Evolutionary conservation across 2,797 vertebrate species (phyloP).

Genomic region (Coranthus polyacanthus): DNA sequence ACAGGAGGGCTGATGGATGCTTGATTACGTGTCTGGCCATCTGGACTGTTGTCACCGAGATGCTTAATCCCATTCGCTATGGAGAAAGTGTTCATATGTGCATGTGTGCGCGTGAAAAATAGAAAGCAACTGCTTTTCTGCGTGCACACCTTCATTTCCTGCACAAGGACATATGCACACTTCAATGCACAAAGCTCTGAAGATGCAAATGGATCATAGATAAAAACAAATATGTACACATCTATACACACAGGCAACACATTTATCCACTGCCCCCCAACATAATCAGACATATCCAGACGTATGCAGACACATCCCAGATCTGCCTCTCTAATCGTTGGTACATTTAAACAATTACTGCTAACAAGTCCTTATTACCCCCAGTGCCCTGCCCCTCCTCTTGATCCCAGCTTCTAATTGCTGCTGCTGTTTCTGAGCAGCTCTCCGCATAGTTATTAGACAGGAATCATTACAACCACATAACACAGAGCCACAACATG

Average conservation of each 20-base stretch:
- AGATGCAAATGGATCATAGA: slow-evolving; percentile 52
- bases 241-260: slow-evolving; percentile 20
- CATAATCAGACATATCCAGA: slow-evolving; percentile 72
- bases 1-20: slow-evolving; percentile 75
- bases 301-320: slow-evolving; percentile 68
- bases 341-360: slow-evolving; percentile 85
- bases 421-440: slow-evolving; percentile 76
- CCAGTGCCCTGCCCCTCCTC: slow-evolving; percentile 78
- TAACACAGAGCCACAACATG: slow-evolving; percentile 52
- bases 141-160: slow-evolving; percentile 18
- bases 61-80: slow-evolving; percentile 75
- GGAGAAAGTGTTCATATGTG: slow-evolving; percentile 51
- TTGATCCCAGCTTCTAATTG: slow-evolving; percentile 81
- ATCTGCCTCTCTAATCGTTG: slow-evolving; percentile 76
- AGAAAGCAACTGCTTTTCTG: slow-evolving; percentile 50
- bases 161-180: slow-evolving; percentile 5
- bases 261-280: slow-evolving; percentile 22
- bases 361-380: slow-evolving; percentile 86
- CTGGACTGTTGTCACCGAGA: slow-evolving; percentile 80
- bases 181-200: slow-evolving; percentile 45
- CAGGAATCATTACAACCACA: slow-evolving; percentile 75
- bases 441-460: slow-evolving; percentile 83
- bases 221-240: slow-evolving; percentile 44
- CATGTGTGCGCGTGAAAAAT: slow-evolving; percentile 36
- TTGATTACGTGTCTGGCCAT: slow-evolving; percentile 82